Evolutionary conservation across 2,888 invertebrate species (phyloP).

Genomic region (Choristoneura rosaceana): DNA sequence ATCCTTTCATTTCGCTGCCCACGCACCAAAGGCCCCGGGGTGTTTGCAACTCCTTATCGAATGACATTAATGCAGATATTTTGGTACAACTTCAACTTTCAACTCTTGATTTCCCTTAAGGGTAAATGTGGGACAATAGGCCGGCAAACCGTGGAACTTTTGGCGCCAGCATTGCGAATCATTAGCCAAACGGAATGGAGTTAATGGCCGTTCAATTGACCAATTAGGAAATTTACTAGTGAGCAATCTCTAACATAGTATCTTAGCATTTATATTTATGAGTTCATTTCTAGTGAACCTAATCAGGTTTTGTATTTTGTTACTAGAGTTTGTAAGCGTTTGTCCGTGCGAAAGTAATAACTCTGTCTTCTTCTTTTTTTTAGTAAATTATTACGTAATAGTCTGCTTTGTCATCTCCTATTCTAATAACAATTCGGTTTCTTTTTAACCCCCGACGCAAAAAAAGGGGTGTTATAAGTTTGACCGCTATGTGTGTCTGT

Average conservation of each 20-base stretch:
- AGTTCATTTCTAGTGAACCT: too few relatives aligned
- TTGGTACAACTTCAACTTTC: conserved; percentile 12
- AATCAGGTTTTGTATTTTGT: too few relatives aligned
- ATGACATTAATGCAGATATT: conserved; percentile 21
- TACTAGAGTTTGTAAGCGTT: too few relatives aligned
- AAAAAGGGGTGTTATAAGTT: too few relatives aligned
- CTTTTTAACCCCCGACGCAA: too few relatives aligned
- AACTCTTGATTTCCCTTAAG: conserved; percentile 14
- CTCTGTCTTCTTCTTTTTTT: too few relatives aligned
- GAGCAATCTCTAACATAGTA: too few relatives aligned
- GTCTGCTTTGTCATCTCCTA: not conserved
- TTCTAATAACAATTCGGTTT: too few relatives aligned
- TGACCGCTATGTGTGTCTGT: too few relatives aligned
- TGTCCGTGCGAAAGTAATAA: too few relatives aligned
- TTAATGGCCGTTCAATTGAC: conserved; percentile 8
- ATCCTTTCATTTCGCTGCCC: conserved; percentile 31
- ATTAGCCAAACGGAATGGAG: conserved; percentile 6
- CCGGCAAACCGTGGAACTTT: conserved; percentile 12
- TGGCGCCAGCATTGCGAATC: conserved; percentile 8
- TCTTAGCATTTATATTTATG: too few relatives aligned
- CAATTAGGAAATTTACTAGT: conserved; percentile 2
- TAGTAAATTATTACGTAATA: not conserved
- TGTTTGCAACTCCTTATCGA: conserved; percentile 23
- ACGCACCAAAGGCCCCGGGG: conserved; percentile 24
- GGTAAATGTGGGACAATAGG: conserved; percentile 6